Percentiles rank a stretch among this genome's conserved stretches.
phyloP scores from a whole-genome alignment of 2,797 vertebrate genomes.

The Thripadectes ignobilis region DNA sequence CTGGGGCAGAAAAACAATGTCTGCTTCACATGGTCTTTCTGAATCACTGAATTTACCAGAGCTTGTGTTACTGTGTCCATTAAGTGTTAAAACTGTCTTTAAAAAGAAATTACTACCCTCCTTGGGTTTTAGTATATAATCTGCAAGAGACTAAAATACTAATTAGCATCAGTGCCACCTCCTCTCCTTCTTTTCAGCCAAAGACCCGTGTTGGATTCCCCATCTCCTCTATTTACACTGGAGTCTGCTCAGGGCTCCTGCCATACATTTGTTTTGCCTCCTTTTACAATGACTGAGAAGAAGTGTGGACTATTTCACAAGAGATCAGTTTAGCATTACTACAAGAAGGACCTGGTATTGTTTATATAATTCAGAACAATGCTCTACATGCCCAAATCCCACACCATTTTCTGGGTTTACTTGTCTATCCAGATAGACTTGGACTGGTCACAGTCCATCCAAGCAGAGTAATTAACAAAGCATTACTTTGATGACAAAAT shows the following conservation, averaged over 20 bases:
- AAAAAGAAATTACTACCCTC: not conserved
- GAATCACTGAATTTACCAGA: not conserved
- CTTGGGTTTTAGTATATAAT: not conserved
- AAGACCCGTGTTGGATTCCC: not conserved
- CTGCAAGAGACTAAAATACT: not conserved
- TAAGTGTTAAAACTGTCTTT: not conserved
- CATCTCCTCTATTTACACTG: not conserved
- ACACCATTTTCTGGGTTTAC: not conserved
- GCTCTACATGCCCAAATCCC: not conserved
- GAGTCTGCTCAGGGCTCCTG: not conserved
- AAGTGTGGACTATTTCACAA: not conserved
- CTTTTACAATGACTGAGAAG: not conserved
- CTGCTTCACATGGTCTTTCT: not conserved
- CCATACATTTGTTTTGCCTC: not conserved
- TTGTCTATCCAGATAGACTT: not conserved
- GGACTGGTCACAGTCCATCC: not conserved
- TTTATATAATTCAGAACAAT: not conserved
- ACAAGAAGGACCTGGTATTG: not conserved
- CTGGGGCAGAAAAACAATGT: not conserved
- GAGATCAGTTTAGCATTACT: not conserved
- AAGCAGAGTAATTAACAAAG: not conserved
- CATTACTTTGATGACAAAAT: not conserved
- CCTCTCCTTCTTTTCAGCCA: not conserved
- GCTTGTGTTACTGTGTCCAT: not conserved
- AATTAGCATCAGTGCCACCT: not conserved